Percentiles rank a stretch among this genome's conserved stretches.
These are phyloP conservation scores for Istiophorus platypterus DNA, from an alignment of 2,113 vertebrate genomes.

Conservation along the genomic window DNA sequence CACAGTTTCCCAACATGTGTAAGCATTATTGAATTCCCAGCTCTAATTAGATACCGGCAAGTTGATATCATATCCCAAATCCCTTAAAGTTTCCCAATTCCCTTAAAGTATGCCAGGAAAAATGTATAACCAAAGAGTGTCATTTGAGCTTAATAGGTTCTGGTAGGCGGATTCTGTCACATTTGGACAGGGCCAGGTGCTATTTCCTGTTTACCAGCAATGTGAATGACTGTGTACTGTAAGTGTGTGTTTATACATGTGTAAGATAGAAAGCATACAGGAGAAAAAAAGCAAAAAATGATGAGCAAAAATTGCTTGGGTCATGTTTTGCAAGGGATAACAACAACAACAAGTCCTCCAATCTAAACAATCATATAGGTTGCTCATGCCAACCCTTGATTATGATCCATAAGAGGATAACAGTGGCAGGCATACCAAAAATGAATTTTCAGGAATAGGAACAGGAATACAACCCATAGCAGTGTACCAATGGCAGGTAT, in stretches of 20 bases:
- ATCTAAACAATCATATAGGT: background rate
- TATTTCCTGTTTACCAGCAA: background rate
- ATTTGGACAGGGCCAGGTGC: background rate
- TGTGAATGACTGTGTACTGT: background rate
- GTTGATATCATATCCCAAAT: no score
- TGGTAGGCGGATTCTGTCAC: no score
- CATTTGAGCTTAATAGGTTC: no score
- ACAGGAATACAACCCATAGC: no score
- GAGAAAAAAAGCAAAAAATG: constrained; percentile 8
- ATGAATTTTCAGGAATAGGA: background rate
- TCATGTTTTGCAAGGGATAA: constrained; percentile 38
- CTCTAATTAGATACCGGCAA: background rate
- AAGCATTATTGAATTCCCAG: background rate
- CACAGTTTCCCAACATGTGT: background rate
- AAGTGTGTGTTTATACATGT: constrained; percentile 28
- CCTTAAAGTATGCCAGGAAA: background rate
- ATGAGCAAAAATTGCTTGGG: constrained; percentile 37
- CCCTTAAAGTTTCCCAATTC: background rate
- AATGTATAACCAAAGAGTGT: background rate
- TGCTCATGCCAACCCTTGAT: background rate
- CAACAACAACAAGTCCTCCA: background rate
- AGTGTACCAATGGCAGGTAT: background rate
- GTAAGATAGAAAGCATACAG: constrained; percentile 6
- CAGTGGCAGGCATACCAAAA: background rate
- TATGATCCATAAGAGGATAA: background rate